These are phyloP conservation scores for Acanthaster planci DNA, from an alignment of 35 echinoderm and acorn worm species.

Conservation along the genomic window DNA sequence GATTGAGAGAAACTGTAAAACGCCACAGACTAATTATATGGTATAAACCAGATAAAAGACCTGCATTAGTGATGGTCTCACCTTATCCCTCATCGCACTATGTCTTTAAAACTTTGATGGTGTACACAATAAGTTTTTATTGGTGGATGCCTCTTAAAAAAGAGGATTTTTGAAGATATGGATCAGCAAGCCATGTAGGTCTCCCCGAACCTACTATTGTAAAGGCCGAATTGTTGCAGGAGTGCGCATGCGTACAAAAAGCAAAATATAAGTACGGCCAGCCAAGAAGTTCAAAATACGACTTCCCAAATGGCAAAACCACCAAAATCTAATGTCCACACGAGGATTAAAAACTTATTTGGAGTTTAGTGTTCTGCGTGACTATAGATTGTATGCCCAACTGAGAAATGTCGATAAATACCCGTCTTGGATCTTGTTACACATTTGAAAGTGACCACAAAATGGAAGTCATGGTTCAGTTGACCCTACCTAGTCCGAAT, in stretches of 20 bases:
- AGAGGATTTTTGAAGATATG: neutral
- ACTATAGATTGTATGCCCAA: no score
- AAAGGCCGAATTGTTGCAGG: neutral
- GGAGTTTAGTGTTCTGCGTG: no score
- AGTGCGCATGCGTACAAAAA: neutral
- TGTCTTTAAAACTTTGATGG: neutral
- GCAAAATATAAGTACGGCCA: neutral
- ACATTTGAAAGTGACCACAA: no score
- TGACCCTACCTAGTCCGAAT: no score
- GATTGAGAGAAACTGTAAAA: neutral
- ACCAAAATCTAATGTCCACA: no score
- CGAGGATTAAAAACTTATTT: no score
- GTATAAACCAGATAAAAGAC: neutral
- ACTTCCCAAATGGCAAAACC: no score
- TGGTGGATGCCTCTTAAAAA: slow-evolving; percentile 14
- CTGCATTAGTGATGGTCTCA: neutral
- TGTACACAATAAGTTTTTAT: neutral
- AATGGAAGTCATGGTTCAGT: no score
- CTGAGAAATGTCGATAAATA: no score
- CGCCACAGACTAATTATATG: neutral
- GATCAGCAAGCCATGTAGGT: neutral
- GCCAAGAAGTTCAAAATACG: neutral
- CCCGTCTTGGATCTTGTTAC: no score
- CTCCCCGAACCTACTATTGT: neutral
- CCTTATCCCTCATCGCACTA: slow-evolving; percentile 22